Base-by-base conservation (phyloP, 1,140 invertebrate genomes). In the Himalopsyche phryganea region DNA sequence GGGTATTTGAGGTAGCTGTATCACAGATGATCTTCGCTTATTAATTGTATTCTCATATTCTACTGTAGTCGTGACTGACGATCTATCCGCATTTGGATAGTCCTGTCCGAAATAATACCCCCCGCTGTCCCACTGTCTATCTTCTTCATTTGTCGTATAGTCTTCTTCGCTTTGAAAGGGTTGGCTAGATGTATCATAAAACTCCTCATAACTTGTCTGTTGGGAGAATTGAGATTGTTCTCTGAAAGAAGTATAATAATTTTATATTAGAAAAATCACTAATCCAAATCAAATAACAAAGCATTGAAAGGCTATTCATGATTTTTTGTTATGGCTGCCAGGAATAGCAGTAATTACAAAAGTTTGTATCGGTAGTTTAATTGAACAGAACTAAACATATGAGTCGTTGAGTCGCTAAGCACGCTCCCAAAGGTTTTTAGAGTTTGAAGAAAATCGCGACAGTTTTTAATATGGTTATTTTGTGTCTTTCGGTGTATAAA, bases 91-190 rank as follows among this genome's bases (percentile, higher is more conserved):
- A 18, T 73, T 73, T 20, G 71, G 72, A 49, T 70, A 62, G 50
- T 74, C 72, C 40, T 75, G 68, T 50, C 65, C 71, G 55, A 74
- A 69, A 63, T 75, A 77, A 40, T 70, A 78, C 68, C 83, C 84
- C 71, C 83, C 85, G 23, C 84, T 84, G 62, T 87, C 83, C 85
- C 85, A 88, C 66, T 85, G 83, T 35, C 82, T 75, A 61, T 86
- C 81, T 59, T 86, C 82, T 45, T 87, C 83, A 60, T 85, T 82
- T 49, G 80, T 80, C 6, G 80, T 80, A 68, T 84, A 85, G 38
- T 81, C 81, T 44, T 75, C 70, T 46, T 74, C 71, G 11, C 67
- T 67, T 66, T 78, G 79, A 59, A 75, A 80, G 6, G 74, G 74
- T 60, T 77, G 80, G 54, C 79, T 78, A 36, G 68, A 72, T n/a